Conservation (phyloP, 2,113 vertebrate genomes). For the Chaenogobius annularis region DNA sequence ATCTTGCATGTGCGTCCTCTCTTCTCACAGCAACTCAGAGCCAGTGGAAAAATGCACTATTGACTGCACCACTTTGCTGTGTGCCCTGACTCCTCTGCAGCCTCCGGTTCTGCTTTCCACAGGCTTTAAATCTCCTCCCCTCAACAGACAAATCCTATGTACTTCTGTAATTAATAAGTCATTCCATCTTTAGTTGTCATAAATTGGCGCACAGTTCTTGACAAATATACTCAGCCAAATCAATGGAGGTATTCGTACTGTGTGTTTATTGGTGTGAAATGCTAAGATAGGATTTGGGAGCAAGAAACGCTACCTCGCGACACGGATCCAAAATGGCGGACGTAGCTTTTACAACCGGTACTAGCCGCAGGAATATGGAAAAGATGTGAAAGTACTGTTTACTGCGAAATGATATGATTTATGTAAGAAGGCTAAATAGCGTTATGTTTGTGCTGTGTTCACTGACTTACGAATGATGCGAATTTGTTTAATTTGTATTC, state of each 20-base stretch:
- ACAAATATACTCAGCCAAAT: slow-evolving; percentile 57
- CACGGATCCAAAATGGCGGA: too few relatives aligned
- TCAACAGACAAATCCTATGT: slow-evolving; percentile 62
- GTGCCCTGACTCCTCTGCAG: slow-evolving; percentile 60
- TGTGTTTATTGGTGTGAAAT: too few relatives aligned
- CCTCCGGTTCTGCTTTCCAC: slow-evolving; percentile 35
- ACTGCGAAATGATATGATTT: too few relatives aligned
- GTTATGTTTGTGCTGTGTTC: too few relatives aligned
- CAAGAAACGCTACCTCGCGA: too few relatives aligned
- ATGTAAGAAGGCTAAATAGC: too few relatives aligned
- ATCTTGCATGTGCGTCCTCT: slow-evolving; percentile 5
- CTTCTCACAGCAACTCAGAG: slow-evolving; percentile 25
- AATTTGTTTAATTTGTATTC: too few relatives aligned
- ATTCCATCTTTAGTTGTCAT: slow-evolving; percentile 63
- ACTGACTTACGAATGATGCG: too few relatives aligned
- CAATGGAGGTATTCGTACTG: slow-evolving; percentile 40
- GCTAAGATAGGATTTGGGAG: too few relatives aligned
- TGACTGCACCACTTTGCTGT: slow-evolving; percentile 49
- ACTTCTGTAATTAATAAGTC: slow-evolving; percentile 70
- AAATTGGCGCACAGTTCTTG: slow-evolving; percentile 46
- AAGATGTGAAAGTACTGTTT: too few relatives aligned
- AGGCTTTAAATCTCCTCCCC: slow-evolving; percentile 58
- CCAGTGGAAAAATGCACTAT: slow-evolving; percentile 49
- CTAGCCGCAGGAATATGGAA: too few relatives aligned
- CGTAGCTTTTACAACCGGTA: too few relatives aligned